Evolutionary conservation across 2,113 vertebrate species (phyloP), one percentile per base, ranked within the genome.

Genomic region (Cyprinus carpio): DNA sequence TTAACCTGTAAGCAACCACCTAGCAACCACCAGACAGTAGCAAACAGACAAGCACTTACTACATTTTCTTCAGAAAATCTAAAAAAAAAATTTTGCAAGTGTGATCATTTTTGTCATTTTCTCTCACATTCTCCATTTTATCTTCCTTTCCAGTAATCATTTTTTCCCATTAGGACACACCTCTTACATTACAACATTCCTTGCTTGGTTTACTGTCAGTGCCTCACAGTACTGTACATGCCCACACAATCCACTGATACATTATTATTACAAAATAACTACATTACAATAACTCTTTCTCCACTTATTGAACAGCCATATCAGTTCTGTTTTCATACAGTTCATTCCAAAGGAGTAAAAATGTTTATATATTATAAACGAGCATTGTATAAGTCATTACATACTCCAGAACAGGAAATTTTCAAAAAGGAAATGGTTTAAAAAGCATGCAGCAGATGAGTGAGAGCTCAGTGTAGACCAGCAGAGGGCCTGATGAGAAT

Each of bases 171-270:
- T 67, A 18, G 23, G 29, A 37, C 9, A 67, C 40, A 51, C 40
- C 74, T 67, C 74, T 77, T 51, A 54, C 74, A 16, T 75, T n/a
- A 51, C 43, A 67, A 31, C 74, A 54, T 65, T 84, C 75, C 29
- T 56, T 76, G 27, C 46, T 75, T 16, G 12, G n/a, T 27, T 43
- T 20, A 27, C 43, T 75, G 12, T 31, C 9, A 54, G 27, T 56
- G 43, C 20, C 23, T 51, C 25, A 54, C 49, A 54, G 6, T 27
- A 54, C 8, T 31, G 18, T 31, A 64, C 67, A 60, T 56, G 71
- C 69, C 16, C 69, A 81, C 77, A 85, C n/a, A 64, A 20, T 25
- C 27, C 23, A 56, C 12, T 9, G 40, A 67, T 69, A 37, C 16
- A 23, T 10, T 71, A 71, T 71, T 34, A 34, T 69, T 12, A 37